Percentiles rank a stretch among this genome's conserved stretches.
Conservation (phyloP, 2,888 invertebrate species). For the Lamellibrachia columna region DNA sequence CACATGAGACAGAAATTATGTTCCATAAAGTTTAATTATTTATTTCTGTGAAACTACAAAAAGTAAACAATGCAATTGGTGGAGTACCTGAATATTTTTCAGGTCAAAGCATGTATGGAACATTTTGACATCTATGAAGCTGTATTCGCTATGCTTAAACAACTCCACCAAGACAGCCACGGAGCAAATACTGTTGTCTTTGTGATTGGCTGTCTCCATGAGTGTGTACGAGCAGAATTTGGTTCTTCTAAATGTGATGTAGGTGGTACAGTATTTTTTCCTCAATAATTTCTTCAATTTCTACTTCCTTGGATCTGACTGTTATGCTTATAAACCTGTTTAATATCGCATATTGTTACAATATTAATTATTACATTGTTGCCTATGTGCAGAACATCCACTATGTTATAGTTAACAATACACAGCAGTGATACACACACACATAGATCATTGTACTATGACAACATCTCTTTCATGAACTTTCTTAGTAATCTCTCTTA, state of each 20-base stretch:
- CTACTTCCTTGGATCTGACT: too few relatives aligned
- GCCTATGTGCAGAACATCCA: background rate
- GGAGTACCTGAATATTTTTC: background rate
- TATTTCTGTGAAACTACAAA: background rate
- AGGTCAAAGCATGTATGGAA: background rate
- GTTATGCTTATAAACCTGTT: too few relatives aligned
- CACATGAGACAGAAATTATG: background rate
- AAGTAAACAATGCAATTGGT: background rate
- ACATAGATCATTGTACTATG: too few relatives aligned
- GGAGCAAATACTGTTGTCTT: conserved; percentile 3
- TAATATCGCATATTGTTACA: background rate
- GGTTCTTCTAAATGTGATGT: background rate
- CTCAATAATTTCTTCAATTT: background rate
- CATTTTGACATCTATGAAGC: conserved; percentile 6
- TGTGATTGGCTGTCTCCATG: background rate
- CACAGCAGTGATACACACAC: too few relatives aligned
- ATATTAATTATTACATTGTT: background rate
- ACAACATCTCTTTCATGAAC: too few relatives aligned
- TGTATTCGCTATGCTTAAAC: background rate
- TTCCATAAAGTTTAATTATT: background rate
- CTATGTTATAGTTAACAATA: too few relatives aligned
- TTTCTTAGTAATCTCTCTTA: too few relatives aligned
- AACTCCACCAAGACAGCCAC: background rate
- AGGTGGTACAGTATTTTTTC: background rate
- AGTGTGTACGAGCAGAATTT: background rate